phyloP scores from a whole-genome alignment of 2,113 vertebrate genomes.

The Platichthys stellatus region DNA sequence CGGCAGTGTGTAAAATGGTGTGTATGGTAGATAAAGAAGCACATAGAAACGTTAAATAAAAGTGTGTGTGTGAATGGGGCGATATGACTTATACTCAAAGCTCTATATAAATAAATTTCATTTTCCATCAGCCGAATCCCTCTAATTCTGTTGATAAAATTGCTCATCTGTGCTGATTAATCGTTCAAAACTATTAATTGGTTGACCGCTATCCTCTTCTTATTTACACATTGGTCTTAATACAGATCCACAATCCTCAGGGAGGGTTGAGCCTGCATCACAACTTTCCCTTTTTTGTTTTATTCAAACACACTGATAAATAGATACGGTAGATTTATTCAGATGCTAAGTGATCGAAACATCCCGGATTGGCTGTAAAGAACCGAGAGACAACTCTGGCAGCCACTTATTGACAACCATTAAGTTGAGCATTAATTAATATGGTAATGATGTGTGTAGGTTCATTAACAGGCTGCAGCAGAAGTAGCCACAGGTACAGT shows the following conservation, averaged over 20 bases:
- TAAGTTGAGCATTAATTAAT: conserved; percentile 80
- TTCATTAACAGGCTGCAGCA: conserved; percentile 75
- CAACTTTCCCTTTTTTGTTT: conserved; percentile 12
- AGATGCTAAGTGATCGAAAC: conserved; percentile 65
- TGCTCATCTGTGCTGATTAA: background rate
- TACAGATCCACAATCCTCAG: conserved; percentile 22
- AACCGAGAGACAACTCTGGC: conserved; percentile 60
- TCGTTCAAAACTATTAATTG: background rate
- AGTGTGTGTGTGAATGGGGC: background rate
- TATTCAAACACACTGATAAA: conserved; percentile 44
- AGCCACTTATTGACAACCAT: conserved; percentile 76
- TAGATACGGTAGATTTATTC: conserved; percentile 41
- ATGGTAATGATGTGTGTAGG: conserved; percentile 83
- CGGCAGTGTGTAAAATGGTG: background rate
- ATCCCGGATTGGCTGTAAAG: conserved; percentile 54
- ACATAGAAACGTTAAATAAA: background rate
- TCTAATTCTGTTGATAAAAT: background rate
- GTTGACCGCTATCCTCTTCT: conserved; percentile 4
- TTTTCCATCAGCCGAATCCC: background rate
- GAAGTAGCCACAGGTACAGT: conserved; percentile 80
- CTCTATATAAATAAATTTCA: background rate
- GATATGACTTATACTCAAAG: background rate
- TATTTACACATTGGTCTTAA: conserved; percentile 54
- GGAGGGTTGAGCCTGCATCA: conserved; percentile 17
- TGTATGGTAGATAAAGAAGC: background rate